These are phyloP conservation scores for Calliopum simillimum DNA, from an alignment of 2,888 invertebrate species.

Conservation along the genomic window DNA sequence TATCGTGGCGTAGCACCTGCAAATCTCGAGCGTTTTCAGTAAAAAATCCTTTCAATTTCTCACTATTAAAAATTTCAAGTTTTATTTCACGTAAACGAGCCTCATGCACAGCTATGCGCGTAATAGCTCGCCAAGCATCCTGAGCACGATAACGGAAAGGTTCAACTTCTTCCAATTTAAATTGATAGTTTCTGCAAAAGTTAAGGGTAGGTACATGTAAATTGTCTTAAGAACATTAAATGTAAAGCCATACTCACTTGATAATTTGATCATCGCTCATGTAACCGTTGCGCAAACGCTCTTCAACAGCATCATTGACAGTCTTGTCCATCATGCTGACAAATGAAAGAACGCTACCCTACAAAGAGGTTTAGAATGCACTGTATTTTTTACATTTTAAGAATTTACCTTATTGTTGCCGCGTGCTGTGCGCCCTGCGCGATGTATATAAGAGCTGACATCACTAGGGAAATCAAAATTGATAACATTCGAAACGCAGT, in stretches of 20 bases:
- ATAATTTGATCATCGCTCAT: constrained; percentile 74
- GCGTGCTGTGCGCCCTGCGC: constrained; percentile 92
- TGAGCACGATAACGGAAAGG: constrained; percentile 94
- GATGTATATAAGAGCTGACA: constrained; percentile 91
- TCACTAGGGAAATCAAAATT: constrained; percentile 98
- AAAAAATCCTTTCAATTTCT: constrained; percentile 92
- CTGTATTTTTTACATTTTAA: not conserved
- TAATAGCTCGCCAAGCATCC: constrained; percentile 96
- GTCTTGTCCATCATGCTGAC: constrained; percentile 83
- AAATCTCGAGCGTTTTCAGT: constrained; percentile 91
- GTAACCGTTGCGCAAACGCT: constrained; percentile 76
- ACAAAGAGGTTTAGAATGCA: constrained; percentile 57
- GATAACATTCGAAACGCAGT: constrained; percentile 95
- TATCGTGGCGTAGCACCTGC: constrained; percentile 86
- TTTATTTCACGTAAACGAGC: constrained; percentile 96
- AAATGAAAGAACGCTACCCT: constrained; percentile 89
- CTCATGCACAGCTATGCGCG: constrained; percentile 92
- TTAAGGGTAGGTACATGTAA: too few species aligned
- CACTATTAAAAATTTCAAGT: constrained; percentile 90
- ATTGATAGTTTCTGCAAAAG: constrained; percentile 85
- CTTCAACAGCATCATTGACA: constrained; percentile 81
- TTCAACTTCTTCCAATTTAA: constrained; percentile 95
- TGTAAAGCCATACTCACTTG: constrained; percentile 64
- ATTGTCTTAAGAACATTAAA: too few species aligned
- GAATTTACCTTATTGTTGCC: constrained; percentile 76